phyloP scores from a whole-genome alignment of 1,140 invertebrate species.

The Phocides pigmalion region DNA sequence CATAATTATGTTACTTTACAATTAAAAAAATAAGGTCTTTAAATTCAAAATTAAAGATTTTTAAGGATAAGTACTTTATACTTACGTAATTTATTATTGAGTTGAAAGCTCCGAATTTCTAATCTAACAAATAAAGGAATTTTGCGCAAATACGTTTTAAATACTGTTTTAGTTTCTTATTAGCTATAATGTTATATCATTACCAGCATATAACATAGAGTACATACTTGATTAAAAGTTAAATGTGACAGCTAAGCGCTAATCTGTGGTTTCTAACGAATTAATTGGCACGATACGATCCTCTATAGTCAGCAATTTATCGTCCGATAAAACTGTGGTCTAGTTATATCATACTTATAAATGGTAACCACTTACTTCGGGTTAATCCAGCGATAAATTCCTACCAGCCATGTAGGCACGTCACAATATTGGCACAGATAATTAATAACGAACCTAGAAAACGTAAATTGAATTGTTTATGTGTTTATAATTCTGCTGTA shows the following conservation, averaged over 20 bases:
- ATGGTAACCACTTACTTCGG: slow-evolving; percentile 30
- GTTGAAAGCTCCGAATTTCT: too few species aligned
- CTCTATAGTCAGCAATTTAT: slow-evolving; percentile 28
- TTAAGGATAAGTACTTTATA: too few species aligned
- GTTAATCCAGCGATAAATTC: slow-evolving; percentile 31
- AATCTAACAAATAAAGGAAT: too few species aligned
- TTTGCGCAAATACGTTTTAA: too few species aligned
- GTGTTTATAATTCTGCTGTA: neutral
- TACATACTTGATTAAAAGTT: neutral
- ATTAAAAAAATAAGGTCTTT: too few species aligned
- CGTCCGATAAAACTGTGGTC: slow-evolving; percentile 29
- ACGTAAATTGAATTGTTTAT: slow-evolving; percentile 26
- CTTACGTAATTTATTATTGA: too few species aligned
- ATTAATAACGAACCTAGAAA: slow-evolving; percentile 22
- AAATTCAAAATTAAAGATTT: too few species aligned
- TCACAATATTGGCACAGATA: slow-evolving; percentile 32
- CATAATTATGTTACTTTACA: too few species aligned
- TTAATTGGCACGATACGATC: slow-evolving; percentile 18
- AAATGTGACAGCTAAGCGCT: slow-evolving; percentile 6
- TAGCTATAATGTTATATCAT: too few species aligned
- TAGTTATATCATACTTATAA: slow-evolving; percentile 31
- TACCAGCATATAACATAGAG: too few species aligned
- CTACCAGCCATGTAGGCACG: slow-evolving; percentile 13
- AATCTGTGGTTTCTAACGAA: slow-evolving; percentile 11
- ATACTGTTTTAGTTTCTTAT: too few species aligned